Percentiles rank a stretch among this genome's conserved stretches.
Conservation (phyloP, 2,888 invertebrate genomes). For the Lithodes maja region DNA sequence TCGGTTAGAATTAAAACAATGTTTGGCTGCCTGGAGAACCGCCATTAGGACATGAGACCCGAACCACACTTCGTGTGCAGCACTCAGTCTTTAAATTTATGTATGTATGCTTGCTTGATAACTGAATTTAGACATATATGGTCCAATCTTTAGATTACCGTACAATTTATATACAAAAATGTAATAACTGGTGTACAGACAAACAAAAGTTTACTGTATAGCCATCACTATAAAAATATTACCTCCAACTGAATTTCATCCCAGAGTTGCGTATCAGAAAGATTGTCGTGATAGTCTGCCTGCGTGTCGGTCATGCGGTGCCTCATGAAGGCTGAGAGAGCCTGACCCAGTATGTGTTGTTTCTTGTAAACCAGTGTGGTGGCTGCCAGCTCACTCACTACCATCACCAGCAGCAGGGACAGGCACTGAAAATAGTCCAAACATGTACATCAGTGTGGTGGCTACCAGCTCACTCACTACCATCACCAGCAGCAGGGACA, state of each 20-base stretch:
- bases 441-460: conserved; percentile 34
- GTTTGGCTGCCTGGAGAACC: no score
- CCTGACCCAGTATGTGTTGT: conserved; percentile 33
- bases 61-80: no score
- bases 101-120: neutral
- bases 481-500: conserved; percentile 56
- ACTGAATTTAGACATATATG: neutral
- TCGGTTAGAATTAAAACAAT: no score
- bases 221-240: neutral
- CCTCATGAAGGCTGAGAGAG: conserved; percentile 51
- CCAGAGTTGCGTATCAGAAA: conserved; percentile 67
- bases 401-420: conserved; percentile 53
- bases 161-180: neutral
- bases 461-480: conserved; percentile 48
- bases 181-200: neutral
- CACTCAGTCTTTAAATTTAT: no score
- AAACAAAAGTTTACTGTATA: neutral
- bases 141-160: no score
- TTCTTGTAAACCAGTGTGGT: conserved; percentile 43
- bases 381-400: conserved; percentile 46
- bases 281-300: conserved; percentile 50
- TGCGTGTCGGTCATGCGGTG: conserved; percentile 51
- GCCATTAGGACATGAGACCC: no score
- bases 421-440: conserved; percentile 57
- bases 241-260: conserved; percentile 70